A percentile compares a stretch with the other conserved stretches of the same genome.
phyloP scores from a whole-genome alignment of 92 coral and sea anemone species.

The Nematostella vectensis region DNA sequence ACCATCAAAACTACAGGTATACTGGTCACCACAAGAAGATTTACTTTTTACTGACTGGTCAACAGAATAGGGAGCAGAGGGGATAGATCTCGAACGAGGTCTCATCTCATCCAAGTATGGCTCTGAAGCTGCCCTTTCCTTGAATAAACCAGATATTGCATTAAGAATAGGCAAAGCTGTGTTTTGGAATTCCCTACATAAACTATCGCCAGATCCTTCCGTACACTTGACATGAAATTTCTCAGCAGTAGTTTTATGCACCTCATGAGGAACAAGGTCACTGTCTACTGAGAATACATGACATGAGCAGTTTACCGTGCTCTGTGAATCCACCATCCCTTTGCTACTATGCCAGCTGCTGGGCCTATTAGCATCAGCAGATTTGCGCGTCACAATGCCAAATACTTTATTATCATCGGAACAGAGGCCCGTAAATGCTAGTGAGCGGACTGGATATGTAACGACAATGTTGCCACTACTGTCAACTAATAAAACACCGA shows the following conservation, averaged over 20 bases:
- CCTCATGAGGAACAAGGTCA: conserved; percentile 47
- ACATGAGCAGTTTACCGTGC: conserved; percentile 78
- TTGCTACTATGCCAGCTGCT: conserved; percentile 45
- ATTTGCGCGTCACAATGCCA: conserved; percentile 83
- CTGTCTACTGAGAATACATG: conserved; percentile 88
- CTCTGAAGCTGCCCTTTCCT: conserved; percentile 39
- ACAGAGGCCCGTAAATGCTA: conserved; percentile 84
- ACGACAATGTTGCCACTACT: conserved; percentile 53
- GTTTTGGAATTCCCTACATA: conserved; percentile 76
- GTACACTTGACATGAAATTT: conserved; percentile 60
- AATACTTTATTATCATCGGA: conserved; percentile 85
- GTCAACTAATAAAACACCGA: conserved; percentile 64
- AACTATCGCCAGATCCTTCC: conserved; percentile 16
- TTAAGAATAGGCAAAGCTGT: conserved; percentile 65
- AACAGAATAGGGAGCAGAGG: conserved; percentile 27
- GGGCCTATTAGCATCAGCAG: conserved; percentile 30
- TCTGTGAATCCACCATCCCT: conserved; percentile 31
- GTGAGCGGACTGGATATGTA: conserved; percentile 72
- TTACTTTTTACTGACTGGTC: not conserved
- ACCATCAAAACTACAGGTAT: not conserved
- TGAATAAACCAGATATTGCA: conserved; percentile 53
- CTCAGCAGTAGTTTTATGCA: conserved; percentile 50
- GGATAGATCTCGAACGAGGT: conserved; percentile 15
- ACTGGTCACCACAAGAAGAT: not conserved
- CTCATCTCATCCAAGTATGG: conserved; percentile 2